Conservation (phyloP, 1,140 invertebrate species). For the Diachasma alloeum region DNA sequence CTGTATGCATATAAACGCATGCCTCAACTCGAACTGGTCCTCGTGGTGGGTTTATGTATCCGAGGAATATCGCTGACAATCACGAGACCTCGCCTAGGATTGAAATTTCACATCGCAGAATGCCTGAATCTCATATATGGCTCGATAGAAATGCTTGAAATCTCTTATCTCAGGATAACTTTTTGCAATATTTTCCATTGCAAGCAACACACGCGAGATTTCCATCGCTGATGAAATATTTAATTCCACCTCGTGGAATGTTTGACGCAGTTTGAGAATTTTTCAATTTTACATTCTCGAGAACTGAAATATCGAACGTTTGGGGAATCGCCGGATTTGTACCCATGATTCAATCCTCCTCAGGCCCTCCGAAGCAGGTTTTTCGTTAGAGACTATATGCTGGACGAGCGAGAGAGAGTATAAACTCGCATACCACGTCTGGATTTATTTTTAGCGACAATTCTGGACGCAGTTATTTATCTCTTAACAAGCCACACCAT, state of each 20-base stretch:
- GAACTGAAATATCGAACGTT: background rate
- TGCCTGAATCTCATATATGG: background rate
- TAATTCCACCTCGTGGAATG: background rate
- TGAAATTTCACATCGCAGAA: background rate
- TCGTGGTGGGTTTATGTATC: too few relatives aligned
- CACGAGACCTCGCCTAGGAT: background rate
- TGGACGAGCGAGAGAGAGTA: background rate
- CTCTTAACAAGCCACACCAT: background rate
- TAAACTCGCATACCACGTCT: constrained; percentile 19
- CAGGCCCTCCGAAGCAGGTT: background rate
- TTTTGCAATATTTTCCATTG: background rate
- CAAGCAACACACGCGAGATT: constrained; percentile 1
- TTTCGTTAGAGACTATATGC: background rate
- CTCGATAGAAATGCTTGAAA: background rate
- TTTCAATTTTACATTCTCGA: background rate
- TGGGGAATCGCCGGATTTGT: background rate
- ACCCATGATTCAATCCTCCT: background rate
- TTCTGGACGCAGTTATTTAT: background rate
- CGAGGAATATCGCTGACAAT: background rate
- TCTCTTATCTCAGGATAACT: background rate
- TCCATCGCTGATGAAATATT: background rate
- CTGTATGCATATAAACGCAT: too few relatives aligned
- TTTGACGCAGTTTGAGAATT: background rate
- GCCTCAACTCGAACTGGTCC: too few relatives aligned
- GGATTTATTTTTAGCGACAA: constrained; percentile 25